Percentiles rank a stretch among this genome's conserved stretches.
Evolutionary conservation across 2,888 invertebrate species (phyloP).

Genomic region (Lasioglossum lativentre): DNA sequence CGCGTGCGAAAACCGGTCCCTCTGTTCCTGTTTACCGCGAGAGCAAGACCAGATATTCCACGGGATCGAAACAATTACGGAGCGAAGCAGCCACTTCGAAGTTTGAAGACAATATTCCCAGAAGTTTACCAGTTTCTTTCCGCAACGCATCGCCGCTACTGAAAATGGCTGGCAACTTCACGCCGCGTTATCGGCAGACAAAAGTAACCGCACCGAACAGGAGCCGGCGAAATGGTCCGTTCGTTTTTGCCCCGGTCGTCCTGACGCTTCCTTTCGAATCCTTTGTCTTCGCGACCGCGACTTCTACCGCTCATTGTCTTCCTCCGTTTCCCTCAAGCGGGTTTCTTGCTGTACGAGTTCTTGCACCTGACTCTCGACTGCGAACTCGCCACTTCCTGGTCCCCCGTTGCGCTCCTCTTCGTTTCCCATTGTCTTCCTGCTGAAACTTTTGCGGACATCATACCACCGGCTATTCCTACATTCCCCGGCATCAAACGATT

Average conservation of each 20-base stretch:
- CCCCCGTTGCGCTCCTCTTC: slow-evolving; percentile 7
- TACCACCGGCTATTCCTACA: background rate
- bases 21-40: background rate
- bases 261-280: slow-evolving; percentile 40
- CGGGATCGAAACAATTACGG: slow-evolving; percentile 3
- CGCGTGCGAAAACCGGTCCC: background rate
- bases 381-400: slow-evolving; percentile 37
- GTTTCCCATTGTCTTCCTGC: slow-evolving; percentile 30
- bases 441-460: slow-evolving; percentile 24
- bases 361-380: slow-evolving; percentile 35
- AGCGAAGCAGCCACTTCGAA: slow-evolving; percentile 15
- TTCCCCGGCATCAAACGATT: background rate
- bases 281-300: slow-evolving; percentile 44
- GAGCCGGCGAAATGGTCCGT: slow-evolving; percentile 26
- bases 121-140: slow-evolving; percentile 17
- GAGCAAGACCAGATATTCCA: slow-evolving; percentile 12
- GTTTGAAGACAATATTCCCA: slow-evolving; percentile 1
- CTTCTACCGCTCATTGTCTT: slow-evolving; percentile 51
- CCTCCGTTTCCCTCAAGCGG: slow-evolving; percentile 9
- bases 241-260: slow-evolving; percentile 46
- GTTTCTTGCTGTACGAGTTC: slow-evolving; percentile 34
- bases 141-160: background rate
- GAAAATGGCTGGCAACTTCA: slow-evolving; percentile 30
- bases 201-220: slow-evolving; percentile 34
- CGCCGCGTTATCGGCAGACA: slow-evolving; percentile 25